Base-by-base conservation (phyloP, 2,888 invertebrate species). In the Monopis laevigella region DNA sequence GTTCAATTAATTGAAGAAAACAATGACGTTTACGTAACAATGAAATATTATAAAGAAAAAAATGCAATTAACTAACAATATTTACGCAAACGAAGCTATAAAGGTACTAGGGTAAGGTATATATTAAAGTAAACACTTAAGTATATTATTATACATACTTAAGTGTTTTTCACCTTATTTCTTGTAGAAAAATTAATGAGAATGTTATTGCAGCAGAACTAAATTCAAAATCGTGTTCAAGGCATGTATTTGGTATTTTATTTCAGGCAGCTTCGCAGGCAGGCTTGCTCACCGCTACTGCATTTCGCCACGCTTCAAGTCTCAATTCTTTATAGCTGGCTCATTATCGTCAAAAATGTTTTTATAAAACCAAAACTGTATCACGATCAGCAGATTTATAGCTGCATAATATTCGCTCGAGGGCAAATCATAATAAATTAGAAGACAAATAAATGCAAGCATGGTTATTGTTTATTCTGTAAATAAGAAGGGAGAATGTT, bases 231-330 rank as follows among this genome's bases (percentile, higher is more conserved):
- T 54, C 48, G 52, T 46, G 52, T 54, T 49, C 50, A 42, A 54
- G 59, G 68, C 75, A 73, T 77, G 75, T 70, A 52, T 56, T 54
- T 51, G 54, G 60, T 61, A 63, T 77, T 72, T 60, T 62, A 66
- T 74, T 77, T 65, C 73, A 65, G 68, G 11, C 21, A 19, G n/a
- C 66, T 58, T 69, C 62, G 10, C 59, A 63, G 64, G 65, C 55
- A 24, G 16, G 40, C 8, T 18, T 17, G 29, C 18, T 24, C 12
- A 19, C 16, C 36, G 36, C 12, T 17, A 30, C 27, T 27, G 18
- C 28, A 29, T 26, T 59, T 54, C 57, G 58, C 57, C 59, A 60
- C 55, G 59, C 56, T 56, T 59, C n/a, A 21, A 13, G 21, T 32
- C 2, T 17, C n/a, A n/a, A 36, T 61, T 59, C 55, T 57, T 60